Percentiles rank a stretch among this genome's conserved stretches.
Conservation (phyloP, 2,113 vertebrate genomes). For the Amblyopsis rosae region DNA sequence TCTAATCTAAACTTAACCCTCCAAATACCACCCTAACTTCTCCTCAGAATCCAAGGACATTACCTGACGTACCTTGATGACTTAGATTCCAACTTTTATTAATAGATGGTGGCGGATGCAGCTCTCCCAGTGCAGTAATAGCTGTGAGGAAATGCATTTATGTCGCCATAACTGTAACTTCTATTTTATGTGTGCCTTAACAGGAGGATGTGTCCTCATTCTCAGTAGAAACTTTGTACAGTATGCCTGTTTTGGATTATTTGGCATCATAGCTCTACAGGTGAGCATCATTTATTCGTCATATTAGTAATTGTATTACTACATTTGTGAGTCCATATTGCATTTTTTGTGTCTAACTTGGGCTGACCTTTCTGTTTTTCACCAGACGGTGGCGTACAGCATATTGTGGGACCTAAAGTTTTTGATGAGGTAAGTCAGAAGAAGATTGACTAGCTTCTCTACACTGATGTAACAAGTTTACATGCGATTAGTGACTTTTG, state of each 20-base stretch:
- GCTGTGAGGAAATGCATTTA: not conserved
- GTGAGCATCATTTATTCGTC: slow-evolving; percentile 61
- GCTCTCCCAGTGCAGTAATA: not conserved
- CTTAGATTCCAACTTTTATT: no score
- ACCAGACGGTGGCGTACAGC: slow-evolving; percentile 96
- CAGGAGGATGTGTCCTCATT: slow-evolving; percentile 94
- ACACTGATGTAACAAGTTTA: not conserved
- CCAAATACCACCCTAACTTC: no score
- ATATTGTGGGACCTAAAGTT: slow-evolving; percentile 99
- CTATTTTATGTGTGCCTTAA: slow-evolving; percentile 12
- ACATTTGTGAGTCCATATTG: not conserved
- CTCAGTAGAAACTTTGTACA: slow-evolving; percentile 98
- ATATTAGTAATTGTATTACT: no score
- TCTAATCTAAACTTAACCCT: no score
- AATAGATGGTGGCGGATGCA: not conserved
- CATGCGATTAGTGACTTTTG: not conserved
- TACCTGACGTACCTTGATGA: no score
- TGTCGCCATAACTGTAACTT: not conserved
- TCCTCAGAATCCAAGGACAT: no score
- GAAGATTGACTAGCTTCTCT: not conserved
- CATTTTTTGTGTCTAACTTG: slow-evolving; percentile 8
- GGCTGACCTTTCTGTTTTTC: slow-evolving; percentile 31
- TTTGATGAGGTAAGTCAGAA: slow-evolving; percentile 90
- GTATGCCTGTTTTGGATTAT: slow-evolving; percentile 95
- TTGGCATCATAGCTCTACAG: slow-evolving; percentile 95